Conservation (phyloP, 2,888 invertebrate species). For the Drosophila mettleri region DNA sequence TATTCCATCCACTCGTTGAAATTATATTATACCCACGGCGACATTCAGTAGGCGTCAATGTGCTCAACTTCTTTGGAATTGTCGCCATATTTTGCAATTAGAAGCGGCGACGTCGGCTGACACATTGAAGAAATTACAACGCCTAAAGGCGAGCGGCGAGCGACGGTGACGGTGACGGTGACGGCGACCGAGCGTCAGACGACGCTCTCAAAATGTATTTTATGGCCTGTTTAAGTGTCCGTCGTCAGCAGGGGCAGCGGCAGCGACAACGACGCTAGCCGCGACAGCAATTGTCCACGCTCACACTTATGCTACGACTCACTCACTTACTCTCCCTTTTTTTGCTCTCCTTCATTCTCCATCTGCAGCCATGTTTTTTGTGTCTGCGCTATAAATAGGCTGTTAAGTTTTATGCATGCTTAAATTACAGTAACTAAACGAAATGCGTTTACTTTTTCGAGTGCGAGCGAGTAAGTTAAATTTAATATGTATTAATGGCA, state of each 20-base stretch:
- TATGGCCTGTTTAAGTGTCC: slow-evolving; percentile 76
- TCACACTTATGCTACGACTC: slow-evolving; percentile 7
- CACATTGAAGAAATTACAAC: slow-evolving; percentile 76
- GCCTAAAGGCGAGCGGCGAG: slow-evolving; percentile 56
- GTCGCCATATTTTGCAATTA: slow-evolving; percentile 79
- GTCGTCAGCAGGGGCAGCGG: slow-evolving; percentile 13
- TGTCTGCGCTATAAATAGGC: slow-evolving; percentile 43
- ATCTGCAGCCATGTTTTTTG: slow-evolving; percentile 28
- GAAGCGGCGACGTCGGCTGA: slow-evolving; percentile 55
- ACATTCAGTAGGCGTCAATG: slow-evolving; percentile 63
- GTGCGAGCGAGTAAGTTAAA: slow-evolving; percentile 16
- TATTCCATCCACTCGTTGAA: slow-evolving; percentile 63
- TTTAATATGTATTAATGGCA: slow-evolving; percentile 36
- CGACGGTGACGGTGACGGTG: slow-evolving; percentile 36
- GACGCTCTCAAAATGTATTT: slow-evolving; percentile 69
- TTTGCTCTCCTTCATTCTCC: background rate
- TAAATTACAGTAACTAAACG: slow-evolving; percentile 50
- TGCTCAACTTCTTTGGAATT: slow-evolving; percentile 74
- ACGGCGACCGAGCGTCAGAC: slow-evolving; percentile 28
- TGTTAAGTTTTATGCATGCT: slow-evolving; percentile 52
- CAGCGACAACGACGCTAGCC: slow-evolving; percentile 13
- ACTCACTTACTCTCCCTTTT: background rate
- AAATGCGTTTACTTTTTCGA: slow-evolving; percentile 27
- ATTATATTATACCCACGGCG: slow-evolving; percentile 81
- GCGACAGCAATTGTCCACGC: slow-evolving; percentile 41